A percentile compares a stretch with the other conserved stretches of the same genome.
phyloP scores from a whole-genome alignment of 2,797 vertebrate species.

The Spatula versicolor region DNA sequence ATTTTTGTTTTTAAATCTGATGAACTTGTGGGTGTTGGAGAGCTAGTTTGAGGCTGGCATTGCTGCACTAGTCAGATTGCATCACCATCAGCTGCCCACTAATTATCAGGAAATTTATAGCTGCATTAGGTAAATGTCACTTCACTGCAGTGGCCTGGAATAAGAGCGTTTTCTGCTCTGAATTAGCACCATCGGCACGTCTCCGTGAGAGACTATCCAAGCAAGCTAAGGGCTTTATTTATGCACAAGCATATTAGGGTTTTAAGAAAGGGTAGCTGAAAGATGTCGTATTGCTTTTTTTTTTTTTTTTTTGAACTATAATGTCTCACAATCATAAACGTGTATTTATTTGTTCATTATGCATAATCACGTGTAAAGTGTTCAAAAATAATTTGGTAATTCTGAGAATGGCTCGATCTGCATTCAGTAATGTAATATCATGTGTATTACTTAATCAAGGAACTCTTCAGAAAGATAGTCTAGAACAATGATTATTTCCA shows the following conservation, averaged over 20 bases:
- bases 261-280: conserved; percentile 51
- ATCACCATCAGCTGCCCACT: conserved; percentile 89
- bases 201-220: conserved; percentile 59
- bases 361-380: background rate
- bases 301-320: conserved; percentile 25
- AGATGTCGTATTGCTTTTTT: conserved; percentile 17
- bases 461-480: background rate
- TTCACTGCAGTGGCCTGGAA: conserved; percentile 85
- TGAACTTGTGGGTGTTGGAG: conserved; percentile 71
- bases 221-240: conserved; percentile 71
- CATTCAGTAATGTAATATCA: accelerated
- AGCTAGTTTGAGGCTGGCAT: conserved; percentile 75
- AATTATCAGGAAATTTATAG: conserved; percentile 91
- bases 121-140: conserved; percentile 95
- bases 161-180: conserved; percentile 78
- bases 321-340: background rate
- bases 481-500: background rate
- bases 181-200: conserved; percentile 77
- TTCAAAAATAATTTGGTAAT: conserved; percentile 11
- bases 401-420: background rate
- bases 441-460: background rate
- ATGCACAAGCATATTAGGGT: conserved; percentile 61
- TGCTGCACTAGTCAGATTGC: conserved; percentile 82
- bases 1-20: background rate
- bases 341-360: conserved; percentile 21